Evolutionary conservation across 2,113 vertebrate genomes (phyloP).

Genomic region (Dicerorhinus sumatrensis): DNA sequence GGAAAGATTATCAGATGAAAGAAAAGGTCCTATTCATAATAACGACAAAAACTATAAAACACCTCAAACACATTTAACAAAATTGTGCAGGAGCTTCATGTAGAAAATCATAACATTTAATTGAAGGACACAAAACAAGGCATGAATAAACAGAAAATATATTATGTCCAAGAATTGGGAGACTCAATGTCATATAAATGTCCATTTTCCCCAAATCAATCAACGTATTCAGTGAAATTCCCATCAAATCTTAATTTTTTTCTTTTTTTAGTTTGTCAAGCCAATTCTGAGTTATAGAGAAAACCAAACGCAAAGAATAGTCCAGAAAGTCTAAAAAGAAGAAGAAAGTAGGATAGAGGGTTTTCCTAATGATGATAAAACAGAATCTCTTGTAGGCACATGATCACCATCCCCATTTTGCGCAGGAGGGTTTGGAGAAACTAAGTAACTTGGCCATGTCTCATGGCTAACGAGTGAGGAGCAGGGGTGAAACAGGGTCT

Average conservation of each 20-base stretch:
- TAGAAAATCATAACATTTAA: conserved; percentile 20
- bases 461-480: background rate
- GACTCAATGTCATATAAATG: background rate
- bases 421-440: background rate
- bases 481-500: background rate
- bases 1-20: background rate
- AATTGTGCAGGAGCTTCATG: background rate
- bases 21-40: background rate
- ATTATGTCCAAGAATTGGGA: background rate
- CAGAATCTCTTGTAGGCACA: background rate
- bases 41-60: background rate
- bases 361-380: background rate
- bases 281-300: background rate
- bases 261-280: background rate
- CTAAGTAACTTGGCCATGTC: background rate
- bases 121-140: background rate
- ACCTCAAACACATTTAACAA: background rate
- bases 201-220: background rate
- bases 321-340: background rate
- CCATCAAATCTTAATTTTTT: background rate
- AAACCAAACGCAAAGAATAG: background rate
- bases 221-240: background rate
- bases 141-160: background rate
- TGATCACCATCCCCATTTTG: background rate
- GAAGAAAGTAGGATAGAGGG: background rate